Evolutionary conservation across 2,888 invertebrate genomes (phyloP).

Genomic region (Lasius fuliginosus): DNA sequence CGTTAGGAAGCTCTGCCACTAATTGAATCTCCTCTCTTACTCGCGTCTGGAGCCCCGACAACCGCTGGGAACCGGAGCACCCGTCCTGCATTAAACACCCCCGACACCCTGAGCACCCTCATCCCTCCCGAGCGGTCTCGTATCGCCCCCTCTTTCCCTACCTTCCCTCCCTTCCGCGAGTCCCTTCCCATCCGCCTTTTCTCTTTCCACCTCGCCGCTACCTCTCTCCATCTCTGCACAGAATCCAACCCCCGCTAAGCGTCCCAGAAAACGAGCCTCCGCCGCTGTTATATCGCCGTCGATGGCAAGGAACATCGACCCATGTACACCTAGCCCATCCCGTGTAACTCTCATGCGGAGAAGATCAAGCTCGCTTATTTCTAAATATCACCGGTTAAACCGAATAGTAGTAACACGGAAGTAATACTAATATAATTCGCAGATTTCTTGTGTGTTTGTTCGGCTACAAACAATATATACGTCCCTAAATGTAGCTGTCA

Average conservation of each 20-base stretch:
- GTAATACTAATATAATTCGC: not conserved
- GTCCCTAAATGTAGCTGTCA: not conserved
- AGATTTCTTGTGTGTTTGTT: not conserved
- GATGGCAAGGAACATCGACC: slow-evolving; percentile 58
- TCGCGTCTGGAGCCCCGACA: slow-evolving; percentile 84
- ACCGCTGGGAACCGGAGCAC: slow-evolving; percentile 85
- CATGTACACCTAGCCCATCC: slow-evolving; percentile 48
- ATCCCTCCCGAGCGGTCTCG: slow-evolving; percentile 78
- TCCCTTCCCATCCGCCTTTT: slow-evolving; percentile 61
- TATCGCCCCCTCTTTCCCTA: slow-evolving; percentile 66
- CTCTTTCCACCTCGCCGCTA: slow-evolving; percentile 56
- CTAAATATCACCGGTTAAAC: slow-evolving; percentile 28
- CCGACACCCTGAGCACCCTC: slow-evolving; percentile 84
- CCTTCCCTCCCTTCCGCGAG: slow-evolving; percentile 46
- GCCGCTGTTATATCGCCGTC: slow-evolving; percentile 52
- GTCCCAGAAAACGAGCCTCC: slow-evolving; percentile 56
- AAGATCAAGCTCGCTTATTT: slow-evolving; percentile 47
- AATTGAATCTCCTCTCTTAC: slow-evolving; percentile 86
- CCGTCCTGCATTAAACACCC: slow-evolving; percentile 86
- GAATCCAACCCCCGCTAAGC: slow-evolving; percentile 45
- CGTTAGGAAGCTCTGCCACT: slow-evolving; percentile 86
- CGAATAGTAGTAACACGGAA: not conserved
- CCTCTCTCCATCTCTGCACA: slow-evolving; percentile 51
- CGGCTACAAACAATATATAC: not conserved
- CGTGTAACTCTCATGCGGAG: slow-evolving; percentile 19